phyloP scores from a whole-genome alignment of 2,888 invertebrate species.

The Cantharis rustica region DNA sequence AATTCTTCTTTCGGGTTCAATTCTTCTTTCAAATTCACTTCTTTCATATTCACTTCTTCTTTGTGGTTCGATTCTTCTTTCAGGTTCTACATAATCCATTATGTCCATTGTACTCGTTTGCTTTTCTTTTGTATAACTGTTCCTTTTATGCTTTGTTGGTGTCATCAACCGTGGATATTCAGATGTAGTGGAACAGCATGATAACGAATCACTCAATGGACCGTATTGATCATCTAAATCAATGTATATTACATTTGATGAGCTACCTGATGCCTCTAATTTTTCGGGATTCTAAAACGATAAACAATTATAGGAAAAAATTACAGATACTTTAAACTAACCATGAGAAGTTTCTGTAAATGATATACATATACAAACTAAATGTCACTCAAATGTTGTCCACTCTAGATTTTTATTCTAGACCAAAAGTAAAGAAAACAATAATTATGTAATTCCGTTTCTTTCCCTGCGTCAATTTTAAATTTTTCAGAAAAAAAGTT shows the following conservation, averaged over 20 bases:
- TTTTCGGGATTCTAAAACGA: neutral
- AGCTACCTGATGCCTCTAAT: neutral
- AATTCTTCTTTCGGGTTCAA: neutral
- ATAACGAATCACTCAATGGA: neutral
- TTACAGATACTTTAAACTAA: neutral
- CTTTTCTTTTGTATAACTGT: too few relatives aligned
- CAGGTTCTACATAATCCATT: neutral
- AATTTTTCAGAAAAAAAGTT: too few relatives aligned
- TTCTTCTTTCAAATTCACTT: neutral
- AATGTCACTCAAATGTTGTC: neutral
- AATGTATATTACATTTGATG: neutral
- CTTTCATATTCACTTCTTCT: neutral
- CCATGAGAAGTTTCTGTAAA: neutral
- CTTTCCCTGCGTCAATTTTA: too few relatives aligned
- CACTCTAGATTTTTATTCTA: neutral
- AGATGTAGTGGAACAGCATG: neutral
- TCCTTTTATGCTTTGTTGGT: neutral
- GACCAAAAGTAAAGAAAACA: too few relatives aligned
- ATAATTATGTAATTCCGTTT: too few relatives aligned
- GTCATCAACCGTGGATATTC: neutral
- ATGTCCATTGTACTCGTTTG: neutral
- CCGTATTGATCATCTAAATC: neutral
- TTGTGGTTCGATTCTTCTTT: neutral
- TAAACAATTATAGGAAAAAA: neutral
- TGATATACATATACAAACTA: neutral